phyloP scores from a whole-genome alignment of 2,113 vertebrate genomes.

The Puntigrus tetrazona region DNA sequence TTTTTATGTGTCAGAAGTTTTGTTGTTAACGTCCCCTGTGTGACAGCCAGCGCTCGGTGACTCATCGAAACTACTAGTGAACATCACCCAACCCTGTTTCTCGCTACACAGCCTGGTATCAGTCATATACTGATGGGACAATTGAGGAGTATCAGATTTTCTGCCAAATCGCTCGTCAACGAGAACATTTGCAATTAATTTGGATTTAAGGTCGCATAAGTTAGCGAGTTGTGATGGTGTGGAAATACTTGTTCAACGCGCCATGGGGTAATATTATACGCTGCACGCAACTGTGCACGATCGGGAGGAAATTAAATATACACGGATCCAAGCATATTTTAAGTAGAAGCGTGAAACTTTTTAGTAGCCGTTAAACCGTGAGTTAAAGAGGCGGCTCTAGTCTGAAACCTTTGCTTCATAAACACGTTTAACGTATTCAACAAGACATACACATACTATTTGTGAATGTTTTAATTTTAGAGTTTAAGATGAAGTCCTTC shows the following conservation, averaged over 20 bases:
- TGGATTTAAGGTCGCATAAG: background rate
- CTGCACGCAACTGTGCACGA: background rate
- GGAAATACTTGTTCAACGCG: background rate
- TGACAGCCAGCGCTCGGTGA: background rate
- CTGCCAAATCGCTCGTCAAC: background rate
- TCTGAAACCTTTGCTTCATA: background rate
- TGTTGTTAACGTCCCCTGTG: background rate
- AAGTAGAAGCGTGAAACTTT: background rate
- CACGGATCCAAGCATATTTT: background rate
- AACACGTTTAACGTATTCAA: background rate
- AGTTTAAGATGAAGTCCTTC: background rate
- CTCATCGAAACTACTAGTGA: conserved; percentile 7
- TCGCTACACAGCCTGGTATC: background rate
- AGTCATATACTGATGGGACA: background rate
- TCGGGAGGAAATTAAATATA: background rate
- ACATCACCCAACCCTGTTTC: background rate
- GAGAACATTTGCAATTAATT: background rate
- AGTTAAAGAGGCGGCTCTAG: background rate
- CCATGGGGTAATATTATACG: background rate
- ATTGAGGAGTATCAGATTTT: background rate
- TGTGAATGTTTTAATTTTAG: background rate
- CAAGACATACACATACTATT: background rate
- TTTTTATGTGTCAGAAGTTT: background rate
- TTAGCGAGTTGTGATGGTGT: background rate
- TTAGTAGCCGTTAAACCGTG: background rate